Conservation (phyloP, 2,888 invertebrate genomes). For the Caenorhabditis virilis region DNA sequence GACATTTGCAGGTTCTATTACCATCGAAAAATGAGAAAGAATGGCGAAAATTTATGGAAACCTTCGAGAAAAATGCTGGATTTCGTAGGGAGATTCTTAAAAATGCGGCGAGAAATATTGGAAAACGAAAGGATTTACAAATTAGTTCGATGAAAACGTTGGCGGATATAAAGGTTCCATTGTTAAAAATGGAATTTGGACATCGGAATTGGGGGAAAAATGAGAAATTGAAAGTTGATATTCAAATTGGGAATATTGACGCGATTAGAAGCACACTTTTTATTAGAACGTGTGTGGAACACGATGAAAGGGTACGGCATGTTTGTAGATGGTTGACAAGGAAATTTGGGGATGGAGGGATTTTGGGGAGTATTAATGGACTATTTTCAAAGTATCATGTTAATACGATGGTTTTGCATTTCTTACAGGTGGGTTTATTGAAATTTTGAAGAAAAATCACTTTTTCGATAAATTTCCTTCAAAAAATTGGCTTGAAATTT, state of each 20-base stretch:
- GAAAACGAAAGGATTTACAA: background rate
- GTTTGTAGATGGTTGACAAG: slow-evolving; percentile 16
- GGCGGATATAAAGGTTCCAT: too few species aligned
- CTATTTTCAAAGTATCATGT: slow-evolving; percentile 31
- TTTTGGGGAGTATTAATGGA: slow-evolving; percentile 1
- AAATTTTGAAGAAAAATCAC: background rate
- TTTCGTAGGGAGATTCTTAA: slow-evolving; percentile 4
- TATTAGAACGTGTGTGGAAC: slow-evolving; percentile 32
- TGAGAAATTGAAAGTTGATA: too few species aligned
- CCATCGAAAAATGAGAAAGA: slow-evolving; percentile 6
- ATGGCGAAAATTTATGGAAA: slow-evolving; percentile 16
- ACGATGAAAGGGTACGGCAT: slow-evolving; percentile 22
- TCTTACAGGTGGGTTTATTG: slow-evolving; percentile 15
- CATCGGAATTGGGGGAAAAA: too few species aligned
- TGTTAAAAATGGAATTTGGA: too few species aligned
- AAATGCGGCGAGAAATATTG: background rate
- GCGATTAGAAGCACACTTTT: slow-evolving; percentile 29
- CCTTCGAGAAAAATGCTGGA: slow-evolving; percentile 6
- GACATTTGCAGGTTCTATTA: slow-evolving; percentile 13
- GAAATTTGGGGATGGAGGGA: slow-evolving; percentile 7
- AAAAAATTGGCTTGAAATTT: too few species aligned
- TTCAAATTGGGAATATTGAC: slow-evolving; percentile 27
- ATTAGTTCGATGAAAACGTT: background rate
- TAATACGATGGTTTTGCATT: slow-evolving; percentile 24
- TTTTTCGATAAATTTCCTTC: too few species aligned